Base-by-base conservation (phyloP, 2,797 vertebrate genomes). In the Hybognathus amarus region DNA sequence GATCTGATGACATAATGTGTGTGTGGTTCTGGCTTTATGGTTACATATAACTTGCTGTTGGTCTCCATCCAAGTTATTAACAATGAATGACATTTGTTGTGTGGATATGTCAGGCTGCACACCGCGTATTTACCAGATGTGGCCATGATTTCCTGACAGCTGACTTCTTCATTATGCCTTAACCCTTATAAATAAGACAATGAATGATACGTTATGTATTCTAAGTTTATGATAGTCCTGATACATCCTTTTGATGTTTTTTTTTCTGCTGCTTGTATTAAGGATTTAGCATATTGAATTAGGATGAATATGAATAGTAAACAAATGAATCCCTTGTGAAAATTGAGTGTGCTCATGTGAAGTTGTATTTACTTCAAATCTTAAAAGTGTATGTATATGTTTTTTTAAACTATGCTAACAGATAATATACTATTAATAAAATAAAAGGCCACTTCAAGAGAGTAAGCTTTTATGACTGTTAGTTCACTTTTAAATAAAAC, bases 11-110 rank as follows among this genome's bases (percentile, higher is more conserved):
- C 50, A 38, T 59, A 20, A 30, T 59, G 6, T 30, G 36, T 40
- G 1, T 15, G 9, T n/a, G 36, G 4, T 66, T 22, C 27, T 33
- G 42, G 20, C 61, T 47, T 33, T 15, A 66, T n/a, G 47, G 20
- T 15, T 15, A 36, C 27, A 24, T 7, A 17, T 59, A 70, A 80
- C 36, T 59, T 80, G 24, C 40, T 52, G 66, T 68, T 50, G 9
- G 9, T 78, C 47, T 80, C 6, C n/a, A 22, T 59, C 52, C 6
- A 30, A 45, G 67, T 54, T 40, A 3, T n/a, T n/a, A 22, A 4
- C 36, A 45, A 71, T 71, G 24, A 33, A 71, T 80, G 79, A 12
- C 52, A 59, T 69, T 15, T 33, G 76, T 10, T 54, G 45, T 47
- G 20, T 6, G 10, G 5, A 56, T 13, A 12, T 40, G 33, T 40